Percentiles rank a stretch among this genome's conserved stretches.
phyloP scores from a whole-genome alignment of 2,113 vertebrate species.

The Centropus unirufus region DNA sequence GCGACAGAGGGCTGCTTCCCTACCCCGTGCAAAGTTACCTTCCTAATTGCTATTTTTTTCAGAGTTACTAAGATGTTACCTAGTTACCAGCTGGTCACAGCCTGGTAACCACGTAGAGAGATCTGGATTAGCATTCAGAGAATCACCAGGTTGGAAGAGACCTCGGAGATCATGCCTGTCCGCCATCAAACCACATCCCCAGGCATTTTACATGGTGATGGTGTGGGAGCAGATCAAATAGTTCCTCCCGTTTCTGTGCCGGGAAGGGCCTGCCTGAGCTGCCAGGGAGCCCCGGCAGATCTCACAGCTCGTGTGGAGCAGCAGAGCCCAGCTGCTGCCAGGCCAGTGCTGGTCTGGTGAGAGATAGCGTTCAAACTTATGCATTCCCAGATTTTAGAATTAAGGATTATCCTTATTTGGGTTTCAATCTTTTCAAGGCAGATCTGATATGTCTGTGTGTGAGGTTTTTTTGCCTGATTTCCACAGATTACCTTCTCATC shows the following conservation, averaged over 20 bases:
- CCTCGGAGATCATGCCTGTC: too few species aligned
- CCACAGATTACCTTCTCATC: not conserved
- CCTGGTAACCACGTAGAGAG: not conserved
- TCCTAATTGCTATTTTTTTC: not conserved
- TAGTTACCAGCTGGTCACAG: conserved; percentile 10
- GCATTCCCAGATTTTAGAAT: not conserved
- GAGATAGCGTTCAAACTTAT: not conserved
- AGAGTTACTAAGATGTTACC: not conserved
- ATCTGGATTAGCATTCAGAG: not conserved
- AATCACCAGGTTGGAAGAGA: too few species aligned
- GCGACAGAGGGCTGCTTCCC: not conserved
- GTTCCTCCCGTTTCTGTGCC: not conserved
- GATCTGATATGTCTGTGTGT: not conserved
- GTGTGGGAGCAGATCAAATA: not conserved
- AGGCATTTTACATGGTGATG: not conserved
- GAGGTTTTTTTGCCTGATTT: not conserved
- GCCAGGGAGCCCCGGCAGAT: not conserved
- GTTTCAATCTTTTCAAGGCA: not conserved
- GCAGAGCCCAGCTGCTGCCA: not conserved
- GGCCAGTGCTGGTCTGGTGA: not conserved
- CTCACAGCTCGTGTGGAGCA: not conserved
- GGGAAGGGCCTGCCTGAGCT: not conserved
- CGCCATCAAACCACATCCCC: too few species aligned
- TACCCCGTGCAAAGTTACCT: not conserved
- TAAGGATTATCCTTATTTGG: not conserved